Evolutionary conservation across 2,797 vertebrate genomes (phyloP).

Genomic region (Lacerta bilineata): DNA sequence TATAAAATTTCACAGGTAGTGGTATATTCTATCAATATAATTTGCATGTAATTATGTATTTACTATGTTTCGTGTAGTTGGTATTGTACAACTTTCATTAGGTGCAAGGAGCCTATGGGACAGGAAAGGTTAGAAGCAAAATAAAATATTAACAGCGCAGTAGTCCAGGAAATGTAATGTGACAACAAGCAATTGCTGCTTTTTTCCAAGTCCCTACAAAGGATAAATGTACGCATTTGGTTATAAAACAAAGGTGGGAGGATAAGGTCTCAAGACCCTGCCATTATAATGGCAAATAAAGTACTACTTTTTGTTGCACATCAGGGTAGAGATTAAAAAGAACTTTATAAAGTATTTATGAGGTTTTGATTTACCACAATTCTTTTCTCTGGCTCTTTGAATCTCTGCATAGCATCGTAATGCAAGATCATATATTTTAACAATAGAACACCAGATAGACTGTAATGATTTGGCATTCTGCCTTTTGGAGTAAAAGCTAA

Average conservation of each 20-base stretch:
- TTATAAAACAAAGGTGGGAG: constrained; percentile 62
- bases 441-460: constrained; percentile 76
- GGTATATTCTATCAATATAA: not conserved
- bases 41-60: not conserved
- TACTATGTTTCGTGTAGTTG: not conserved
- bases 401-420: constrained; percentile 71
- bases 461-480: constrained; percentile 75
- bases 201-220: constrained; percentile 49
- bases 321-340: constrained; percentile 70
- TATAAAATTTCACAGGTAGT: not conserved
- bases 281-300: constrained; percentile 61
- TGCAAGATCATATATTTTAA: constrained; percentile 77
- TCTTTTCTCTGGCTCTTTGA: constrained; percentile 72
- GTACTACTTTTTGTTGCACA: constrained; percentile 72
- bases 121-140: not conserved
- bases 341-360: constrained; percentile 74
- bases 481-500: constrained; percentile 71
- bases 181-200: constrained; percentile 58
- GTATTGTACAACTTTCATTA: not conserved
- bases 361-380: constrained; percentile 75
- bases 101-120: not conserved
- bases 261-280: constrained; percentile 64
- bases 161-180: constrained; percentile 69
- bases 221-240: constrained; percentile 60
- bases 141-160: constrained; percentile 33